phyloP scores from a whole-genome alignment of 2,797 vertebrate species.

The Tadarida brasiliensis region DNA sequence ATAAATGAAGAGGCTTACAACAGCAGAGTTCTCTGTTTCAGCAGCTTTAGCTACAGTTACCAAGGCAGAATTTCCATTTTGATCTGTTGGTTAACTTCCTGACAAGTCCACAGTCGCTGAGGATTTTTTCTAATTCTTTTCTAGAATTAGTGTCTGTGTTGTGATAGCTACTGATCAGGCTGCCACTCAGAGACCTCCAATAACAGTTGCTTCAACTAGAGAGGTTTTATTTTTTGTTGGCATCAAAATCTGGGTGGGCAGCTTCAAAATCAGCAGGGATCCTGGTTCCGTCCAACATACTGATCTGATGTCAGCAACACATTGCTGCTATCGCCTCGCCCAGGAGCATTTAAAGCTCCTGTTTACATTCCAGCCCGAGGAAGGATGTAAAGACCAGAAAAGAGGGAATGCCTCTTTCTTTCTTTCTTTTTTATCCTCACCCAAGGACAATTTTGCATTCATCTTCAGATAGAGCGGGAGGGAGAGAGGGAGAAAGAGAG shows the following conservation, averaged over 20 bases:
- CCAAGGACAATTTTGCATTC: too few species aligned
- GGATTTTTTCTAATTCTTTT: neutral
- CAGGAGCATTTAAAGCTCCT: neutral
- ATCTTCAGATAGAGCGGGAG: too few species aligned
- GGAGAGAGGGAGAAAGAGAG: too few species aligned
- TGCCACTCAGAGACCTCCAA: neutral
- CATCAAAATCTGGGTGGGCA: slow-evolving; percentile 22
- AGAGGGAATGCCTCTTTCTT: neutral
- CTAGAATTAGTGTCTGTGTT: slow-evolving; percentile 2
- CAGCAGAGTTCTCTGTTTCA: neutral
- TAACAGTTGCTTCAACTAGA: neutral
- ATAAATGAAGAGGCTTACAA: neutral
- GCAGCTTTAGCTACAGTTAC: neutral
- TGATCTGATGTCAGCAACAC: neutral
- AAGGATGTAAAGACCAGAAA: slow-evolving; percentile 4
- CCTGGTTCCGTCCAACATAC: neutral
- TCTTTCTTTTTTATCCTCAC: neutral
- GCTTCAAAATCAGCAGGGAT: slow-evolving; percentile 23
- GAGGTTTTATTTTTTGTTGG: slow-evolving; percentile 28
- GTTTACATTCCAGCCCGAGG: neutral
- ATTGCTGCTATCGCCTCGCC: neutral
- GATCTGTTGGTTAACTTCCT: neutral
- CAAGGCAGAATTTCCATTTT: slow-evolving; percentile 54
- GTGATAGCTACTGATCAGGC: neutral
- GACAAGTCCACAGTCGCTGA: neutral